phyloP scores from a whole-genome alignment of 2,113 vertebrate species.

The Osmerus eperlanus region DNA sequence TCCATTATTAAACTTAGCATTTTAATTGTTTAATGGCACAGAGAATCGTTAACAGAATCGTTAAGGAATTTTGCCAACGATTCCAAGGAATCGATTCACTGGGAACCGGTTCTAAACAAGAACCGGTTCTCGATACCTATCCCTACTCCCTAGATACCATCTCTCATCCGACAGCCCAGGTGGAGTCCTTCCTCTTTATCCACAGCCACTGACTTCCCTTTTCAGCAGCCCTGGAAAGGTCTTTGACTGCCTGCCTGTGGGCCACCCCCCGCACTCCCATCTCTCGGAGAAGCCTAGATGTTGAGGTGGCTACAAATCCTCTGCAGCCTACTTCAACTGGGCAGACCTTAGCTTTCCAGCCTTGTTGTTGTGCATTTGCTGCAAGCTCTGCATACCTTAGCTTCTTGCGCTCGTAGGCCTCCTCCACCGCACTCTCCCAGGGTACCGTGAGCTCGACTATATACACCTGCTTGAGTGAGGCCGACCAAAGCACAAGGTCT shows the following conservation, averaged over 20 bases:
- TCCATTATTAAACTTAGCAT: no score
- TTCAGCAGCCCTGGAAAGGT: conserved; percentile 11
- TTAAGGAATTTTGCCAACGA: no score
- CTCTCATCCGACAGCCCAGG: neutral
- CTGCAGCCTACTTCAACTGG: conserved; percentile 13
- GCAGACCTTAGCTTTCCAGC: conserved; percentile 6
- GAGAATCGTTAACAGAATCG: no score
- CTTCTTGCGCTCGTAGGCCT: conserved; percentile 5
- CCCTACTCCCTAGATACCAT: neutral
- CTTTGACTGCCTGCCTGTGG: neutral
- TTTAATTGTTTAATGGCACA: no score
- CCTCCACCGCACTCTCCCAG: neutral
- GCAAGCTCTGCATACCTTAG: conserved; percentile 12
- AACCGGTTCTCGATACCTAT: no score
- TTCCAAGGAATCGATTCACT: no score
- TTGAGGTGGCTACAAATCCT: conserved; percentile 20
- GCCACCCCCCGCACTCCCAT: conserved; percentile 10
- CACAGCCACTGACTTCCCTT: neutral
- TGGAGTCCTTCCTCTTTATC: conserved; percentile 16
- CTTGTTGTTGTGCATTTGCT: conserved; percentile 15
- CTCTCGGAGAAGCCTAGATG: conserved; percentile 8
- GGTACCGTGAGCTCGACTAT: conserved; percentile 12
- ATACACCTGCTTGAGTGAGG: conserved; percentile 3
- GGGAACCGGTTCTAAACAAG: no score
- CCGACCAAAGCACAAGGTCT: conserved; percentile 12